Evolutionary conservation across 2,113 vertebrate genomes (phyloP).

Genomic region (Grammatotria lemairii): DNA sequence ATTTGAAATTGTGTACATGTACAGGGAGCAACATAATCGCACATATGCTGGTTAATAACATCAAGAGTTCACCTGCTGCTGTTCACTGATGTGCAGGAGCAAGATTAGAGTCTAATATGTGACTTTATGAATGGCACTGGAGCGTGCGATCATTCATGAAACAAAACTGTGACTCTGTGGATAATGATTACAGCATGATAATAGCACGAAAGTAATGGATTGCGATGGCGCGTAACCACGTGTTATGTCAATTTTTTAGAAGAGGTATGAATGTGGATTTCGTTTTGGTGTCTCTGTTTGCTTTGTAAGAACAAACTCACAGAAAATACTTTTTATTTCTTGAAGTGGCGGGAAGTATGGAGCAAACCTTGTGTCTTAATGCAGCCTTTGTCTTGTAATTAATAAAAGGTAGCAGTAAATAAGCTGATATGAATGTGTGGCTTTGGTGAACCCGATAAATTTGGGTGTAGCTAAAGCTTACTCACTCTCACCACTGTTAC

Average conservation of each 20-base stretch:
- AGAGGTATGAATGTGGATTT: neutral
- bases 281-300: neutral
- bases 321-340: neutral
- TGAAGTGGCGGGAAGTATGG: neutral
- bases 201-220: neutral
- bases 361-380: neutral
- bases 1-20: neutral
- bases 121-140: neutral
- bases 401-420: neutral
- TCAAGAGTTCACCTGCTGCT: neutral
- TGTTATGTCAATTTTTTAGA: neutral
- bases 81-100: neutral
- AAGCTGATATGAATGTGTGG: neutral
- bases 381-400: neutral
- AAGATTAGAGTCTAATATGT: neutral
- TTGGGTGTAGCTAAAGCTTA: neutral
- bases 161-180: neutral
- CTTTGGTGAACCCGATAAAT: neutral
- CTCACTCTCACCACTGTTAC: neutral
- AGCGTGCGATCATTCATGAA: neutral
- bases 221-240: fast-evolving
- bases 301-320: neutral
- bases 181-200: neutral
- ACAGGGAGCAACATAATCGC: neutral
- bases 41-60: neutral